These are phyloP conservation scores for Cichladusa arquata DNA, from an alignment of 2,113 vertebrate species.

Conservation along the genomic window DNA sequence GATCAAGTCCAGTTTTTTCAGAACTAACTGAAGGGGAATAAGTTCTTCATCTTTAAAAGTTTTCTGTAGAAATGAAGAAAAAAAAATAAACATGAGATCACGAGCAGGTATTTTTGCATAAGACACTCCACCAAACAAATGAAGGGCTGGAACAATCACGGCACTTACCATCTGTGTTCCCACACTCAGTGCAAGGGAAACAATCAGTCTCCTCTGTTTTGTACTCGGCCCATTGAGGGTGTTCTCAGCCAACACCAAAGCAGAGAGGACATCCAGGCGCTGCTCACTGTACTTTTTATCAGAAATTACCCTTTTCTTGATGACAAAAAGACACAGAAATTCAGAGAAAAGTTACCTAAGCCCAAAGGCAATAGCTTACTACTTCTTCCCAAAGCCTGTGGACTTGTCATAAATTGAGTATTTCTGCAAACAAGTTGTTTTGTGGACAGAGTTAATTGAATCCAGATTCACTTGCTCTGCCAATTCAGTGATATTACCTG, in stretches of 20 bases:
- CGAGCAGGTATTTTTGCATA: neutral
- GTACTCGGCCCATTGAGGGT: constrained; percentile 93
- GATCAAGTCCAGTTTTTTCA: constrained; percentile 96
- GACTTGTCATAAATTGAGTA: neutral
- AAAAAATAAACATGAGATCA: neutral
- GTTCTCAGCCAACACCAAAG: constrained; percentile 93
- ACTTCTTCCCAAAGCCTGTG: neutral
- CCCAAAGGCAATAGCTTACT: neutral
- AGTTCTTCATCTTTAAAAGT: constrained; percentile 98
- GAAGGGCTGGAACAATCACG: neutral
- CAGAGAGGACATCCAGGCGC: constrained; percentile 94
- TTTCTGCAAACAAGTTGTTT: neutral
- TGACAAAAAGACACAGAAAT: constrained; percentile 17
- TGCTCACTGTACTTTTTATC: constrained; percentile 99
- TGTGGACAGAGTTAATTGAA: neutral
- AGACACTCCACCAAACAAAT: neutral
- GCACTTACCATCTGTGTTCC: constrained; percentile 92
- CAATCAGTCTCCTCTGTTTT: constrained; percentile 88
- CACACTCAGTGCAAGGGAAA: constrained; percentile 91
- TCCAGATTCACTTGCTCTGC: neutral
- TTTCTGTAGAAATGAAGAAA: constrained; percentile 74
- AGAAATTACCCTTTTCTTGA: constrained; percentile 97
- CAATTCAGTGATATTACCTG: neutral
- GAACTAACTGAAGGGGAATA: constrained; percentile 87
- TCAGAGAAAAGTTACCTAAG: neutral